phyloP scores from a whole-genome alignment of 2,888 invertebrate species.

The Homarus gammarus region DNA sequence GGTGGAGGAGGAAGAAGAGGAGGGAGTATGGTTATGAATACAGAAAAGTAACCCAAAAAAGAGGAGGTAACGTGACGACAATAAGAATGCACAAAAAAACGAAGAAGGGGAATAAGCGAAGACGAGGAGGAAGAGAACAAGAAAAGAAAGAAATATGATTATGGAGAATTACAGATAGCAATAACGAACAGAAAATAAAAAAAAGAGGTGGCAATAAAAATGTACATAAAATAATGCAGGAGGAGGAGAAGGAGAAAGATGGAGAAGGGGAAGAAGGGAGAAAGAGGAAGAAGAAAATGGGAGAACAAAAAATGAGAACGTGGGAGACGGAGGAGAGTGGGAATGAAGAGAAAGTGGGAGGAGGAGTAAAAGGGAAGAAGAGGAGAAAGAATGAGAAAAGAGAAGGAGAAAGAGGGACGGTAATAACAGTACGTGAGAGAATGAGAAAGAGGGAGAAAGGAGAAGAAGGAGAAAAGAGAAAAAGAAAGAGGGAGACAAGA shows the following conservation, averaged over 20 bases:
- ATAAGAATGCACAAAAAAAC: background rate
- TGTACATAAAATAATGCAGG: background rate
- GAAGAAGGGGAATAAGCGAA: background rate
- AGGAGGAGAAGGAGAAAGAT: conserved; percentile 5
- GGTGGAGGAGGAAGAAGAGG: background rate
- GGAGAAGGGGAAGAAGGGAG: background rate
- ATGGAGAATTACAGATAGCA: background rate
- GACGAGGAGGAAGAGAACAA: no score
- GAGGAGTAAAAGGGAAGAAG: background rate
- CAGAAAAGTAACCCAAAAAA: background rate
- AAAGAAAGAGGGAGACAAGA: background rate
- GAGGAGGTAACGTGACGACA: no score
- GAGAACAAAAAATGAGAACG: background rate
- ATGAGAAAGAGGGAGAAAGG: background rate
- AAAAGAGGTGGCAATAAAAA: background rate
- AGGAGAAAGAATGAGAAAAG: background rate
- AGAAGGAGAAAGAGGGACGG: background rate
- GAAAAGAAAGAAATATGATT: background rate
- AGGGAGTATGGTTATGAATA: background rate
- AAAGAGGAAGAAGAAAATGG: no score
- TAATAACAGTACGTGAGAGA: background rate
- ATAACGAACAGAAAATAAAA: background rate
- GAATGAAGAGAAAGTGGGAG: background rate
- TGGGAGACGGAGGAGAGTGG: background rate
- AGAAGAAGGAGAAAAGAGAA: background rate